A percentile compares a stretch with the other conserved stretches of the same genome.
Evolutionary conservation across 2,888 invertebrate genomes (phyloP).

Genomic region (Adelognathus sp.): DNA sequence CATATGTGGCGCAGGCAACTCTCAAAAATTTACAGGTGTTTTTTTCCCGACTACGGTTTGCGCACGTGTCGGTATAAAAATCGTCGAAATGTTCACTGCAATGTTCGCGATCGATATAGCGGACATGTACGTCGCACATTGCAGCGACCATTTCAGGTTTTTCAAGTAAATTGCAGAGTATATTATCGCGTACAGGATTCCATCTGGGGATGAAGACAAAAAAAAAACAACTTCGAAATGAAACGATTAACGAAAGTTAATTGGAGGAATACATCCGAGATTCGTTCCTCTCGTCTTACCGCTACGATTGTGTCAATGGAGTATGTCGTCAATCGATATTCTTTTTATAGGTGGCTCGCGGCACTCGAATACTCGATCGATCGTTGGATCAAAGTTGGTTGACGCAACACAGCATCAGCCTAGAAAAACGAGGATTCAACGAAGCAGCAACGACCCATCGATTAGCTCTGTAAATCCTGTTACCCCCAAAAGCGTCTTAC

Average conservation of each 20-base stretch:
- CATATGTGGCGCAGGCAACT: too few relatives aligned
- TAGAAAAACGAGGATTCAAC: conserved; percentile 63
- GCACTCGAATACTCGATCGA: conserved; percentile 97
- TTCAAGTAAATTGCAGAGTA: too few relatives aligned
- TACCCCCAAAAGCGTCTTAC: conserved; percentile 11
- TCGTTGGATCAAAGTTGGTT: conserved; percentile 93
- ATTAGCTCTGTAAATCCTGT: conserved; percentile 58
- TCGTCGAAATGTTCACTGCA: too few relatives aligned
- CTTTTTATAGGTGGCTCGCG: conserved; percentile 92
- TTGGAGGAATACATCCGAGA: not conserved
- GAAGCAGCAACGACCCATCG: conserved; percentile 66
- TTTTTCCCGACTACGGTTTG: too few relatives aligned
- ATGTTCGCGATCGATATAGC: too few relatives aligned
- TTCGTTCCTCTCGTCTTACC: conserved; percentile 7
- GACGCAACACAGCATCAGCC: conserved; percentile 75
- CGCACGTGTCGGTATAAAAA: too few relatives aligned
- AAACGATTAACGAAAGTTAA: not conserved
- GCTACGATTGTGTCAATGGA: not conserved
- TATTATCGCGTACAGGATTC: too few relatives aligned
- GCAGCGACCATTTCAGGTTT: too few relatives aligned
- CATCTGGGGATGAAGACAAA: not conserved
- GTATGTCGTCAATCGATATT: conserved; percentile 26
- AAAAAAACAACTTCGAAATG: not conserved
- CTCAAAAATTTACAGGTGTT: too few relatives aligned
- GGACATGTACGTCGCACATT: too few relatives aligned